Base-by-base conservation (phyloP, 2,888 invertebrate genomes). In the Ligdia adustata region DNA sequence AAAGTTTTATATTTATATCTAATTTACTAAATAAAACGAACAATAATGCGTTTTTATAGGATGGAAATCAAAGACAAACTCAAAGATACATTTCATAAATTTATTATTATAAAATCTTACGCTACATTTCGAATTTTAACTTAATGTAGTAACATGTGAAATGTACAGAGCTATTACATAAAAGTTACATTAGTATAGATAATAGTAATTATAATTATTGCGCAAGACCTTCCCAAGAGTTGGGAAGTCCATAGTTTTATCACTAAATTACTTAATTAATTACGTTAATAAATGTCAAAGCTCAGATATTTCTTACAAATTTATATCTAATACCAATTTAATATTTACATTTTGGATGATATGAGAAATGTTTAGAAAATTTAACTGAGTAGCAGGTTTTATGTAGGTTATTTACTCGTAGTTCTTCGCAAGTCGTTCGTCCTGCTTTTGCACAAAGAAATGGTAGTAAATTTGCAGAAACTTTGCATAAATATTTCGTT, bases 101-200 rank as follows among this genome's bases (percentile, higher is more conserved):
- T 90, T 90, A 90, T 89, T 90, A 88, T 90, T 90, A 90, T 87
- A 90, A 90, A 90, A 89, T 85, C 90, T 90, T 90, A 89, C 68
- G 67, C 88, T 90, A 90, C 88, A 75, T 79, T 74, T 79, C 74
- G 76, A 86, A 82, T 77, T 79, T 79, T 80, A 85, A 84, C 85
- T 88, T 87, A 88, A 62, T 79, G 79, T 82, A 87, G 78, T 89
- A 88, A 89, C 88, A 87, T 87, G 84, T 85, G 85, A 83, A 88
- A 89, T 89, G 73, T 89, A 89, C 88, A 89, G 82, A 82, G 73
- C 83, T 85, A 85, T 81, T 78, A 37, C 37, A 18, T 37, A 37
- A 37, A 35, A 37, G 27, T 37, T 37, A 75, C 72, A 78, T 83
- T 80, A 56, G 75, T 85, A 86, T 78, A 87, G 83, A 81, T 80